phyloP scores from a whole-genome alignment of 2,888 invertebrate species.

The Nomada ruficornis region DNA sequence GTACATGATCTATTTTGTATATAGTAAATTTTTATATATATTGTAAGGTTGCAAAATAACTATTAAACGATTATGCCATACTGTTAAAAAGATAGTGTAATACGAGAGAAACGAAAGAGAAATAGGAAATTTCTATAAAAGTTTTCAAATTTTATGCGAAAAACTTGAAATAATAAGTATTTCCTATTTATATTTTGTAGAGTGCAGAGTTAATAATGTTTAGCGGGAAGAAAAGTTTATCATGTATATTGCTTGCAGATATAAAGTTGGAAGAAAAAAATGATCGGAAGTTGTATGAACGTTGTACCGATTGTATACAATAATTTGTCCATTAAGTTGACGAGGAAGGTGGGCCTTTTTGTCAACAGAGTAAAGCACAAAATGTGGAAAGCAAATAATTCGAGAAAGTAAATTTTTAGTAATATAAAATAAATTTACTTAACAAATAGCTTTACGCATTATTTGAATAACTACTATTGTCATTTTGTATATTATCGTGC shows the following conservation, averaged over 20 bases:
- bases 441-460: conserved; percentile 35
- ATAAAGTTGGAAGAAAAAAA: not conserved
- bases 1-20: conserved; percentile 64
- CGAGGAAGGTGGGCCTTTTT: conserved; percentile 1
- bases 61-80: conserved; percentile 30
- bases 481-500: conserved; percentile 48
- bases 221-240: conserved; percentile 32
- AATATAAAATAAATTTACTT: conserved; percentile 46
- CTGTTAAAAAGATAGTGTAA: conserved; percentile 27
- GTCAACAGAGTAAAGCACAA: conserved; percentile 20
- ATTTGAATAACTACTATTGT: conserved; percentile 32
- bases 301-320: not conserved
- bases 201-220: conserved; percentile 14
- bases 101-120: conserved; percentile 18
- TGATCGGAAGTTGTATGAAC: conserved; percentile 9
- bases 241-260: conserved; percentile 14
- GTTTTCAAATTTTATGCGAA: conserved; percentile 45
- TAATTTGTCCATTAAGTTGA: conserved; percentile 10
- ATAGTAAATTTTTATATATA: conserved; percentile 66
- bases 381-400: conserved; percentile 66
- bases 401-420: conserved; percentile 9
- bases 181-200: conserved; percentile 48
- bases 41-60: conserved; percentile 37
- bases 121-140: conserved; percentile 43
- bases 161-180: conserved; percentile 26